A percentile compares a stretch with the other conserved stretches of the same genome.
These are phyloP conservation scores for Probaryconus sp. DNA, from an alignment of 1,140 invertebrate species.

Conservation along the genomic window DNA sequence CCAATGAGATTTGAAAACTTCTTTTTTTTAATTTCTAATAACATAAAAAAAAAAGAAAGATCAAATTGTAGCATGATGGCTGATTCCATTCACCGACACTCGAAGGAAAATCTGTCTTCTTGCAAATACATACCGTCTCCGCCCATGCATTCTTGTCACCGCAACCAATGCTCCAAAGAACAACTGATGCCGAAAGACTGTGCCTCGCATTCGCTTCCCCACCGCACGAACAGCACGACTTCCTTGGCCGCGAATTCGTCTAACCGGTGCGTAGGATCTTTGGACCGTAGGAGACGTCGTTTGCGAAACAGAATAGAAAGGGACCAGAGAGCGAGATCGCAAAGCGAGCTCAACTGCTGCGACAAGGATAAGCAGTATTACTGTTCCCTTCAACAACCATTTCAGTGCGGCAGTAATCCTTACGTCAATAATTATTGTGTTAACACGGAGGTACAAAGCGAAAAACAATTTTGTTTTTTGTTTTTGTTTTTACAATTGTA, in stretches of 20 bases:
- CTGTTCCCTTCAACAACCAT: conserved; percentile 70
- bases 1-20: no score
- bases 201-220: conserved; percentile 27
- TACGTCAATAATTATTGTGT: conserved; percentile 67
- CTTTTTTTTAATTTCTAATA: no score
- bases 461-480: not conserved
- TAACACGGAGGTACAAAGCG: conserved; percentile 69
- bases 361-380: conserved; percentile 67
- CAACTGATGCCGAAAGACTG: conserved; percentile 53
- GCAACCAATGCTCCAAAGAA: conserved; percentile 39
- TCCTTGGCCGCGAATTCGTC: conserved; percentile 40
- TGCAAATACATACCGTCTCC: conserved; percentile 39
- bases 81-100: conserved; percentile 46
- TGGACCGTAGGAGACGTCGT: conserved; percentile 68
- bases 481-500: conserved; percentile 1
- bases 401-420: conserved; percentile 68
- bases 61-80: conserved; percentile 20
- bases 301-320: conserved; percentile 67
- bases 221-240: conserved; percentile 38
- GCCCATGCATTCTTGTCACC: conserved; percentile 45
- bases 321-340: conserved; percentile 71
- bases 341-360: conserved; percentile 69
- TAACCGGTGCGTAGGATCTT: conserved; percentile 61
- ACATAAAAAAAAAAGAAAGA: no score
- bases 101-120: conserved; percentile 53